These are phyloP conservation scores for Falco rusticolus DNA, from an alignment of 2,797 vertebrate species.

Conservation along the genomic window DNA sequence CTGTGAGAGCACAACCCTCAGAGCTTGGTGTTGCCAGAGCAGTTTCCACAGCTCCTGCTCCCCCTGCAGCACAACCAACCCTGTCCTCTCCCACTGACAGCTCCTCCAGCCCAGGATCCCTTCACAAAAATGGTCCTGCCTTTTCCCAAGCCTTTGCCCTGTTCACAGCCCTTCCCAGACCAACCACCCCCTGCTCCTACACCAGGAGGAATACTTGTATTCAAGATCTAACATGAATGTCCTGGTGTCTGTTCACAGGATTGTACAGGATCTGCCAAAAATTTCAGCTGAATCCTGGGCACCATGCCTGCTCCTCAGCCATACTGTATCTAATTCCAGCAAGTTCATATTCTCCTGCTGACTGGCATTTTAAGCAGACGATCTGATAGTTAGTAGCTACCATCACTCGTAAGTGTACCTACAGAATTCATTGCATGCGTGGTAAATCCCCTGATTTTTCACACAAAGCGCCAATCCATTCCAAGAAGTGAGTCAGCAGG, in stretches of 20 bases:
- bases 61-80: rapidly evolving
- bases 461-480: background rate
- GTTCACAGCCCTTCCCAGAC: background rate
- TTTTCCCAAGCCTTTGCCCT: background rate
- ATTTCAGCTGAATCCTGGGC: background rate
- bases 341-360: background rate
- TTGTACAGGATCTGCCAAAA: background rate
- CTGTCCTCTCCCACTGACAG: background rate
- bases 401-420: background rate
- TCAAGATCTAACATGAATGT: background rate
- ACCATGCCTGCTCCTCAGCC: background rate
- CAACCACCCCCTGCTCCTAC: background rate
- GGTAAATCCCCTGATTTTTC: background rate
- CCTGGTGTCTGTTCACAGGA: background rate
- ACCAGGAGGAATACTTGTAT: rapidly evolving
- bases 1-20: background rate
- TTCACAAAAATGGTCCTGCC: background rate
- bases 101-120: background rate
- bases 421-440: background rate
- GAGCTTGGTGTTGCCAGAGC: background rate
- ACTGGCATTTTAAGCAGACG: background rate
- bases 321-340: background rate
- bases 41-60: background rate
- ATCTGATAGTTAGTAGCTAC: background rate
- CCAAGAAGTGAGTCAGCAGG: background rate